Evolutionary conservation across 2,888 invertebrate genomes (phyloP).

Genomic region (Neuroscelio doddi): DNA sequence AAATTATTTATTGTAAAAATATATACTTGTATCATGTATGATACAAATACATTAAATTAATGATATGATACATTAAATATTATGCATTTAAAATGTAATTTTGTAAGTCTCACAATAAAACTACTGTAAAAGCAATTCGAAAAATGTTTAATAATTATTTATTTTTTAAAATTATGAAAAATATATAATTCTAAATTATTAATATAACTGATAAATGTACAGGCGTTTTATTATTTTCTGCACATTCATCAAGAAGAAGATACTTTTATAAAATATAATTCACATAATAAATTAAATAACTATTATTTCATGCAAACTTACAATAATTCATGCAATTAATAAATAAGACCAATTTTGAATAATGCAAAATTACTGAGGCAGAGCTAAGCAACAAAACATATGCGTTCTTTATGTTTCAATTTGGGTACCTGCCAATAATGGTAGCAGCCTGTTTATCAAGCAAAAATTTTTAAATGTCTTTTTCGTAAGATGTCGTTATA

Average conservation of each 20-base stretch:
- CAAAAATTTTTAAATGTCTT: not conserved
- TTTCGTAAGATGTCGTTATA: no score
- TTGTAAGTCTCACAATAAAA: no score
- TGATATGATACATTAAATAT: no score
- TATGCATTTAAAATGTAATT: no score
- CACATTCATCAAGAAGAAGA: not conserved
- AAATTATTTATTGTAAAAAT: no score
- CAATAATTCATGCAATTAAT: constrained; percentile 8
- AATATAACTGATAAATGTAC: no score
- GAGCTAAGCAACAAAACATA: constrained; percentile 60
- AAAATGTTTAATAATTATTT: no score
- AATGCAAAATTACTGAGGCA: constrained; percentile 53
- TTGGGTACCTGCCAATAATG: constrained; percentile 11
- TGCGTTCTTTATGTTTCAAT: constrained; percentile 57
- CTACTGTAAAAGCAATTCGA: no score
- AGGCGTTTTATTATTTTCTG: not conserved
- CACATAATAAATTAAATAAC: constrained; percentile 7
- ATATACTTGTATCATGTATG: no score
- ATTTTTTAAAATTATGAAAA: not conserved
- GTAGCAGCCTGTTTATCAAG: not conserved
- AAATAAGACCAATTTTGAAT: not conserved
- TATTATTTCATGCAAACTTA: constrained; percentile 14
- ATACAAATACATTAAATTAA: no score
- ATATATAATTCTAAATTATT: no score
- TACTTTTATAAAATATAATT: no score